Evolutionary conservation across 2,113 vertebrate species (phyloP).

Genomic region (Cynocephalus volans): DNA sequence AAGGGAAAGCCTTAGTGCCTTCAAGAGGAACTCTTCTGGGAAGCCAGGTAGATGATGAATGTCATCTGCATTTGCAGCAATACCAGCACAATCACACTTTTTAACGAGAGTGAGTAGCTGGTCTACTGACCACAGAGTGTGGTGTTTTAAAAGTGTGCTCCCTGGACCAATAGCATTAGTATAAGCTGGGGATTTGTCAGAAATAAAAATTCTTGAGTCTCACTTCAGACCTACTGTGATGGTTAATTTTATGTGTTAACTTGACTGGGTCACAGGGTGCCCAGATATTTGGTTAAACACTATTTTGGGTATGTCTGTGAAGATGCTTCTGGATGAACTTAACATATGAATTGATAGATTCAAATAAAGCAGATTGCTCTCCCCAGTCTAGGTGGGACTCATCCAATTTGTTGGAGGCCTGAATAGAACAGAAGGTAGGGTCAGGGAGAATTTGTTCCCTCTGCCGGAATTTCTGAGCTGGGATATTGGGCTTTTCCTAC

Average conservation of each 20-base stretch:
- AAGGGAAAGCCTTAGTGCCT: not conserved
- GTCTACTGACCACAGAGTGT: not conserved
- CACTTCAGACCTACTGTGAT: too few species aligned
- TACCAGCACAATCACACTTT: not conserved
- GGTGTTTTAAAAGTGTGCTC: not conserved
- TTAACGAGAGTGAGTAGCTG: not conserved
- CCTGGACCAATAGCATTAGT: too few species aligned
- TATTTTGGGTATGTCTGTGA: too few species aligned
- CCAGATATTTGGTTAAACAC: too few species aligned
- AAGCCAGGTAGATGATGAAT: accelerated
- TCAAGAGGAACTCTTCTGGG: not conserved
- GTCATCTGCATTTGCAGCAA: not conserved
- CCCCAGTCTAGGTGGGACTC: not conserved
- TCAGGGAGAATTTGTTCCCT: too few species aligned
- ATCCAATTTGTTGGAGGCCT: not conserved
- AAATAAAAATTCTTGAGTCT: not conserved
- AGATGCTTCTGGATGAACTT: not conserved
- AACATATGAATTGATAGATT: not conserved
- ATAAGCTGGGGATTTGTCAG: not conserved
- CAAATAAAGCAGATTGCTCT: not conserved
- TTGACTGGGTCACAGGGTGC: too few species aligned
- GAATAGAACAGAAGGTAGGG: not conserved
- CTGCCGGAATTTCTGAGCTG: too few species aligned
- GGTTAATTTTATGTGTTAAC: too few species aligned
- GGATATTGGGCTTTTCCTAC: too few species aligned